Base-by-base conservation (phyloP, 2,797 vertebrate genomes). In the Intellagama lesueurii region DNA sequence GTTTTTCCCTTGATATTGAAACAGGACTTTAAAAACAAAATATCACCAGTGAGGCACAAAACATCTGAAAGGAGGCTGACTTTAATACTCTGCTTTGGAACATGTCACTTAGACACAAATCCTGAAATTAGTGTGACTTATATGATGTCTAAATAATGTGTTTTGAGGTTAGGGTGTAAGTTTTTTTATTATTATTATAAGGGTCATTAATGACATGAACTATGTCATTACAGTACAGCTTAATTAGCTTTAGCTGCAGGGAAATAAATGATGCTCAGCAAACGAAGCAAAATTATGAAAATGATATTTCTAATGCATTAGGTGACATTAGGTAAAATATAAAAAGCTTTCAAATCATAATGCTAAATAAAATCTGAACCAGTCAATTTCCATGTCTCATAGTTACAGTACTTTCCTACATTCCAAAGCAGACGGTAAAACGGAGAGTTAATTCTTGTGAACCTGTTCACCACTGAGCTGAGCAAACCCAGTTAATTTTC, bases 121-220 rank as follows among this genome's bases (percentile, higher is more conserved):
- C 79, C 73, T 77, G 77, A 85, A 68, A 69, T 82, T 68, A 77
- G 30, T 77, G n/a, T 68, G 72, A 64, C 32, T 90, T 86, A 69
- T 56, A 86, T 72, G 81, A 91, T 85, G 83, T 82, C 87, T 86
- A 93, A 88, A 89, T 52, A 81, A 69, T 85, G n/a, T 4, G 64
- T 79, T 68, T 72, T 90, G 81, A 60, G 73, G 72, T 76, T 52
- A 26, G 64, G n/a, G 66, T 82, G 56, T 68, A 90, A 92, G 69
- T 85, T 92, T 90, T 1, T 90, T 56, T 56, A 85, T 91, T 81
- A 84, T 56, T 56, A 85, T 91, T 81, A 84, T 82, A 92, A 94
- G 92, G 75, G 24, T 92, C 92, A 78, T 87, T 94, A 94, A 94
- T 94, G 92, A 92, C 90, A 92, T 88, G 69, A 82, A 92, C 91